Evolutionary conservation across 2,888 invertebrate species (phyloP), one percentile per base, ranked within the genome.

Genomic region (Acheta domesticus): DNA sequence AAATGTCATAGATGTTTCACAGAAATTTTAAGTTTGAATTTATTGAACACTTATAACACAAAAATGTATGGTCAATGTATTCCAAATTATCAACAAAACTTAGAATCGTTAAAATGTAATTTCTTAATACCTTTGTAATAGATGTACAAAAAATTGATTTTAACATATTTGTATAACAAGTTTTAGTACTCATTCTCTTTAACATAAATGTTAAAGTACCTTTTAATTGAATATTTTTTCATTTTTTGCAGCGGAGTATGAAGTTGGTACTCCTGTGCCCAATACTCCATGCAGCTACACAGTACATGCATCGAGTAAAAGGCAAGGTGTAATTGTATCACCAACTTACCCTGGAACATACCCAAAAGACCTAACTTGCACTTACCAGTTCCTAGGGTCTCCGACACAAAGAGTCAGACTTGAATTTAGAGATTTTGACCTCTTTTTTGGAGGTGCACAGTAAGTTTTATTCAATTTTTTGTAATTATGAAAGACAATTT

Each of bases 261-360:
- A 95, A 88, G 93, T 97, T 87, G 98, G 98, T 83, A 94, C 94
- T 82, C 95, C 95, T 84, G 92, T 94, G 83, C 94, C 95, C 83
- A 93, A 93, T 86, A 92, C 93, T 81, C 91, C 95, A 84, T 98
- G 98, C 90, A 95, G 95, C 86, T 96, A 94, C 89, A 92, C 93
- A 86, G 94, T 97, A 86, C 92, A 95, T 86, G 92, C 92, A 83
- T 90, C 90, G 85, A 87, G 87, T 80, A 91, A 90, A 84, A 92
- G 92, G 85, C 93, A 92, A 83, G 99, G 99, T 79, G 91, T 92
- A 85, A 93, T 99, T 85, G 90, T 97, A 85, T 97, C 99, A 81
- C 98, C 99, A 82, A 99, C 99, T 82, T 99, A 99, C 90, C 99
- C 99, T 82, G 99, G 99, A 84, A 94, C 97, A 85, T 99, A 99